Evolutionary conservation across 2,797 vertebrate species (phyloP).

Genomic region (Cynodonichthys magdalenae): DNA sequence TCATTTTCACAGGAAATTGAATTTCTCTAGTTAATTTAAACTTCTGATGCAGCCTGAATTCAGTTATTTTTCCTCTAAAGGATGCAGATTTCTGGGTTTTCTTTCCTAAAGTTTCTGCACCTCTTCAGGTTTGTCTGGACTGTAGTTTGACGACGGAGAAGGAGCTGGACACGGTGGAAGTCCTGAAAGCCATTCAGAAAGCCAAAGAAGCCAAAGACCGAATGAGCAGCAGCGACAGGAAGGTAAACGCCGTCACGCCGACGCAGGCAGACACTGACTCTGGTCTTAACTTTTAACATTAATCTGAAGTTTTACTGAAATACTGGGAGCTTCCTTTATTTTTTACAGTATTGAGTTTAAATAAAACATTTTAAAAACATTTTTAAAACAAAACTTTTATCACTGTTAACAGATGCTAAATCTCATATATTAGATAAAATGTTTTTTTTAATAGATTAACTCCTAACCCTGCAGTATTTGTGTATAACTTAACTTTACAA

Average conservation of each 20-base stretch:
- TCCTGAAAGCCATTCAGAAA: constrained; percentile 98
- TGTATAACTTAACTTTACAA: no score
- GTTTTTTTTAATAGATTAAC: no score
- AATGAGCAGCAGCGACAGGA: constrained; percentile 88
- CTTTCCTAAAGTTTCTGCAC: background rate
- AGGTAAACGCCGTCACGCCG: constrained; percentile 77
- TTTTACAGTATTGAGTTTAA: no score
- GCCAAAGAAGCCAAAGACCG: constrained; percentile 93
- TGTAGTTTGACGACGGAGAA: constrained; percentile 88
- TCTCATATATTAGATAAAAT: no score
- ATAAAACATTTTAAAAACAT: no score
- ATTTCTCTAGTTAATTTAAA: background rate
- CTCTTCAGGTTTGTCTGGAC: constrained; percentile 90
- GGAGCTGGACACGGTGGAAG: constrained; percentile 96
- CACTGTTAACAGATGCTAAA: no score
- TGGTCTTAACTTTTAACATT: background rate
- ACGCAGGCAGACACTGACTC: background rate
- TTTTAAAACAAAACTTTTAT: no score
- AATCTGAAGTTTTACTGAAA: background rate
- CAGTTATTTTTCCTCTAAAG: background rate
- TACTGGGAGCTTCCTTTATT: no score
- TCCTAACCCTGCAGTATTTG: no score
- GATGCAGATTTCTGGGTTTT: background rate
- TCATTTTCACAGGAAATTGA: no score
- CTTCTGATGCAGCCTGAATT: no score